A percentile compares a stretch with the other conserved stretches of the same genome.
These are phyloP conservation scores for Drosophila sp. DNA, from an alignment of 1,140 invertebrate species.

Conservation along the genomic window DNA sequence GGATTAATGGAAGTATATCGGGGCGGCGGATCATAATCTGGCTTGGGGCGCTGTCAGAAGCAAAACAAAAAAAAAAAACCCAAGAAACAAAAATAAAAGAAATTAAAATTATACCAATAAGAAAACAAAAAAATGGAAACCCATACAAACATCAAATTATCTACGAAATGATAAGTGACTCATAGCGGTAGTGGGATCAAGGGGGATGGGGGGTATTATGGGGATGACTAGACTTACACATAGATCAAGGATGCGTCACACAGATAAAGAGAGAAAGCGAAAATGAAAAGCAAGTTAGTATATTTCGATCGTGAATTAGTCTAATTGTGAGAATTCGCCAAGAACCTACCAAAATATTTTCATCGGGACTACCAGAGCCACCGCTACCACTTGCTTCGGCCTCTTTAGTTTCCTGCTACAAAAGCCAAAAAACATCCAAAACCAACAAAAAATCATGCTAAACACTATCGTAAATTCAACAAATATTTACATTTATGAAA, in stretches of 20 bases:
- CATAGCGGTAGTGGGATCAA: conserved; percentile 11
- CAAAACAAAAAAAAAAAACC: conserved; percentile 47
- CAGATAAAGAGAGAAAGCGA: conserved; percentile 26
- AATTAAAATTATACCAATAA: conserved; percentile 40
- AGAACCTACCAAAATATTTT: conserved; percentile 84
- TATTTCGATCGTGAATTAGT: conserved; percentile 16
- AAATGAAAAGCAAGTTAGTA: conserved; percentile 67
- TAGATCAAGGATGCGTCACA: conserved; percentile 46
- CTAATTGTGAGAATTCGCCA: conserved; percentile 13
- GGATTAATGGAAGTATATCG: conserved; percentile 82
- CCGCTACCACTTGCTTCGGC: conserved; percentile 22
- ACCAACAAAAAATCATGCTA: conserved; percentile 54
- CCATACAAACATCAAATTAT: conserved; percentile 17
- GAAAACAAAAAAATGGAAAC: conserved; percentile 28
- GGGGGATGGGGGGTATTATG: neutral
- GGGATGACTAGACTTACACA: conserved; percentile 61
- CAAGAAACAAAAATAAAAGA: conserved; percentile 45
- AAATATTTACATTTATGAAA: conserved; percentile 84
- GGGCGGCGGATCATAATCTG: conserved; percentile 77
- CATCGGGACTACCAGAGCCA: conserved; percentile 84
- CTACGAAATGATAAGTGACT: conserved; percentile 40
- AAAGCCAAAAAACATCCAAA: conserved; percentile 59
- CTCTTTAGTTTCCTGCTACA: conserved; percentile 59
- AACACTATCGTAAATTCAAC: neutral
- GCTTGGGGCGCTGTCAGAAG: conserved; percentile 71